Base-by-base conservation (phyloP, 1,140 invertebrate species). In the Brachionus manjavacas region DNA sequence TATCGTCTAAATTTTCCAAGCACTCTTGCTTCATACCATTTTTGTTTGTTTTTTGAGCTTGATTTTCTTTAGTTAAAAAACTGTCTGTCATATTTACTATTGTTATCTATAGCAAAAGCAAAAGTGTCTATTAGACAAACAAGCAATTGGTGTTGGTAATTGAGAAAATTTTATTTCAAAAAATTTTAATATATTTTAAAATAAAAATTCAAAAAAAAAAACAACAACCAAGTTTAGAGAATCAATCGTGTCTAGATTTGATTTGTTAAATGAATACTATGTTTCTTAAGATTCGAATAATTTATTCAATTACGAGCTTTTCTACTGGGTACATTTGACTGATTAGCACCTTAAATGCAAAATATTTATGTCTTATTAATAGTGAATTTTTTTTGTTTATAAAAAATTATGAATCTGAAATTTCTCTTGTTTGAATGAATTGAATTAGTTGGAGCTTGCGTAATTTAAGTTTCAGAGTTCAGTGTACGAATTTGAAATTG, bases 261-360 rank as follows among this genome's bases (percentile, higher is more conserved):
- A 72, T 72, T 72, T 72, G 68, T n/a, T 35, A 41, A 41, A 16
- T 4, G 12, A 39, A 31, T 28, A 68, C 28, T 31, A 35, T 68
- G n/a, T 39, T 72, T 43, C 4, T 41, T 72, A n/a, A 52, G 25
- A 52, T 80, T 80, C 28, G 28, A 55, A 60, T 60, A 52, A 31
- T 55, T 64, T 64, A 64, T 80, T 80, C 76, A 64, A 80, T 64
- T 9, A 81, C 35, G 16, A 81, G 64, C 52, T 81, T 81, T 35
- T 81, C 79, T 31, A 39, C 31, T 46, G 79, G 79, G 31, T 81
- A 81, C 25, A 81, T 43, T 81, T 68, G 79, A 41, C 79, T 81
- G 49, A 81, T 64, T 81, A 68, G 31, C 11, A 68, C 79, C 79
- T 81, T 43, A 68, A 81, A 80, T 20, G 31, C 23, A 25, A 43